phyloP scores from a whole-genome alignment of 1,140 invertebrate genomes.

The Magallana angulata region DNA sequence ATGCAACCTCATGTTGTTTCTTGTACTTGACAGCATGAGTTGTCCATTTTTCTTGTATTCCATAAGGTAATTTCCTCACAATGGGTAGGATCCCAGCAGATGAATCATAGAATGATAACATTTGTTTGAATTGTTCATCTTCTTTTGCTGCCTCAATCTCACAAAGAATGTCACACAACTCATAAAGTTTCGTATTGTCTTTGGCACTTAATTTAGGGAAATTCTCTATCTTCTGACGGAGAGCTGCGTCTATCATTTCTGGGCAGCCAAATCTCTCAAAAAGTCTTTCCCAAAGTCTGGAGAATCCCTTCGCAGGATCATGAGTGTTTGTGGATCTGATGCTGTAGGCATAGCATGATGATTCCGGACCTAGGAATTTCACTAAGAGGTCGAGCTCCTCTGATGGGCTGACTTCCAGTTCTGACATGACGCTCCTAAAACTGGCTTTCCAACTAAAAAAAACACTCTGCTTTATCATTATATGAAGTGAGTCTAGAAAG shows the following conservation, averaged over 20 bases:
- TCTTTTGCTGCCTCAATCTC: no score
- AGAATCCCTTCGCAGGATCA: neutral
- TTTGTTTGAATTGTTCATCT: no score
- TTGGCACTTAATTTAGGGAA: no score
- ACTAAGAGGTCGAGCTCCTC: conserved; percentile 8
- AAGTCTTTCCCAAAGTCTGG: conserved; percentile 51
- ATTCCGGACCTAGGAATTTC: neutral
- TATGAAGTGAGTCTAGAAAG: neutral
- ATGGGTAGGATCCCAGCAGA: neutral
- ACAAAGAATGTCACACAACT: no score
- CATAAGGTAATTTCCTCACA: conserved; percentile 43
- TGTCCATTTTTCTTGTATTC: conserved; percentile 53
- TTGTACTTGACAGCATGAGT: conserved; percentile 45
- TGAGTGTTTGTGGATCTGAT: neutral
- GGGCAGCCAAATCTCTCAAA: conserved; percentile 51
- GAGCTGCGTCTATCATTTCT: conserved; percentile 50
- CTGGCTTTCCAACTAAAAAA: neutral
- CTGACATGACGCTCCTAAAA: conserved; percentile 2
- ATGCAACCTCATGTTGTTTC: conserved; percentile 9
- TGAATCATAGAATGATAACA: neutral
- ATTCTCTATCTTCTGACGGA: neutral
- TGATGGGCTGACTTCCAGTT: neutral
- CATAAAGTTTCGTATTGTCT: no score
- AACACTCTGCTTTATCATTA: conserved; percentile 13
- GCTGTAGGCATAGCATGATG: neutral